Percentiles rank a stretch among this genome's conserved stretches.
phyloP scores from a whole-genome alignment of 2,797 vertebrate species.

The Poecilia picta region DNA sequence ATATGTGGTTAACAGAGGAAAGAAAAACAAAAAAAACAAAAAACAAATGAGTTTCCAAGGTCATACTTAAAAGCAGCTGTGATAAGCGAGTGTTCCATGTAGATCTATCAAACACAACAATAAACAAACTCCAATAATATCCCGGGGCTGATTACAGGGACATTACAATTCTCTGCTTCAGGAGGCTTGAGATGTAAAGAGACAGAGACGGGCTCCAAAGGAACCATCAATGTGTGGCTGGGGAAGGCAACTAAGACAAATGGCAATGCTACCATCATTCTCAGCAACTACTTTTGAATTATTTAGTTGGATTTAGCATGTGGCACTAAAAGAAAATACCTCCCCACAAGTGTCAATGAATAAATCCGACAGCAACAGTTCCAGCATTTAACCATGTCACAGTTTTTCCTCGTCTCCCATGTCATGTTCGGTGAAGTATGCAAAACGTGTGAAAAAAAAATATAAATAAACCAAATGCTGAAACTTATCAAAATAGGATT shows the following conservation, averaged over 20 bases:
- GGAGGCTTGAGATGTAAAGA: constrained; percentile 25
- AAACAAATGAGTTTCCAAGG: constrained; percentile 87
- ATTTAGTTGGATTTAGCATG: constrained; percentile 5
- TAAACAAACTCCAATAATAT: constrained; percentile 79
- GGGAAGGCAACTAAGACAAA: constrained; percentile 19
- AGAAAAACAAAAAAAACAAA: too few species aligned
- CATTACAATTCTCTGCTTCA: constrained; percentile 42
- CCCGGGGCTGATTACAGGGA: constrained; percentile 56
- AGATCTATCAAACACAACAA: constrained; percentile 81
- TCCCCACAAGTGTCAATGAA: not conserved
- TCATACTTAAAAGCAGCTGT: constrained; percentile 72
- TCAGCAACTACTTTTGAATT: not conserved
- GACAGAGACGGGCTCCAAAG: constrained; percentile 18
- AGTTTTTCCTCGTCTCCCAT: not conserved
- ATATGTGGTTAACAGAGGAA: constrained; percentile 74
- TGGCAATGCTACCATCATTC: constrained; percentile 12
- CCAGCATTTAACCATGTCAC: constrained; percentile 4
- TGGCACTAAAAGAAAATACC: not conserved
- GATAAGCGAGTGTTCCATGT: constrained; percentile 78
- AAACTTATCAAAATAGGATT: not conserved
- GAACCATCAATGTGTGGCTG: constrained; percentile 2
- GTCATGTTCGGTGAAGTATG: not conserved
- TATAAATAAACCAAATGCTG: not conserved
- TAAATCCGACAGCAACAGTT: constrained; percentile 4
- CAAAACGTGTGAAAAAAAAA: not conserved